Base-by-base conservation (phyloP, 53 echinoderm and acorn worm species). In the Patiria pectinifera region DNA sequence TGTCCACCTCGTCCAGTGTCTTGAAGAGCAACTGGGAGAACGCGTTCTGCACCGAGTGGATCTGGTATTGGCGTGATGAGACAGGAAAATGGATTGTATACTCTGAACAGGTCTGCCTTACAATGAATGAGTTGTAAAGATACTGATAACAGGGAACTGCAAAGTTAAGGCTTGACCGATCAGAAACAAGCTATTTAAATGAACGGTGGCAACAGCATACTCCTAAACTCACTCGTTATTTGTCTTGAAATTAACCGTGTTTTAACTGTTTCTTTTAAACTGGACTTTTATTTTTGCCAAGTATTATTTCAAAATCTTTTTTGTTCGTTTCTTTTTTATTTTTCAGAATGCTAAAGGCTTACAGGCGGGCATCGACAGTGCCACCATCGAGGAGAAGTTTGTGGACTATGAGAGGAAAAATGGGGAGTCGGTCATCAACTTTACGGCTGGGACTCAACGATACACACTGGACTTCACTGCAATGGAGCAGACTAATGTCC, bases 31-130 rank as follows among this genome's bases (percentile, higher is more conserved):
- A 79, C 26, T 78, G 62, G 81, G 80, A 87, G 4, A 69, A 87
- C 35, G 80, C 91, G 13, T 91, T 94, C 18, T 59, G 85, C 53
- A 91, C 86, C 8, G 91, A 94, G 71, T 94, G 94, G 94, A 84
- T 82, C 4, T 94, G 94, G 94, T 94, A 91, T 47, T 94, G 91
- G 91, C 44, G 71, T 21, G 94, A 94, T 35, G 91, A 94, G 62
- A 78, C 9, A 43, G 18, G 13, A 8, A 77, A 18, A 12, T 91
- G 85, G 85, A 91, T 85, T 2, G 70, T 80, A 14, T 93, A 93
- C 66, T 87, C 87, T 0, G 87, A 82, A 48, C 69, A 93, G 93
- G 93, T 93, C 1, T 13, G 8, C 53, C 5, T 82, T 60, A 59
- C 35, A 11, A 19, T 12, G 14, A 11, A 8, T 3, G 11, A 6